phyloP scores from a whole-genome alignment of 1,140 invertebrate genomes.

The Trigoniulus corallinus region DNA sequence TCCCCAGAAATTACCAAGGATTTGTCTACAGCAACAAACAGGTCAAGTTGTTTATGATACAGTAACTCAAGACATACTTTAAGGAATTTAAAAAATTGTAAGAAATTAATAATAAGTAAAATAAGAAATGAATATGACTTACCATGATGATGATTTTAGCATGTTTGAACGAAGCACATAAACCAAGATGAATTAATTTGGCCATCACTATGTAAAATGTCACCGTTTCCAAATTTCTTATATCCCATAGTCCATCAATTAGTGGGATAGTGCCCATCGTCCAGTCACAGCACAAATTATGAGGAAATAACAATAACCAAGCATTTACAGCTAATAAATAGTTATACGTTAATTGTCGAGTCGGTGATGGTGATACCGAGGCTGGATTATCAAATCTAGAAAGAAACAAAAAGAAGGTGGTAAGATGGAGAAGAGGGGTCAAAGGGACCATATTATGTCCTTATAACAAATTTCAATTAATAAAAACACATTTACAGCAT shows the following conservation, averaged over 20 bases:
- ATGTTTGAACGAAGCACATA: slow-evolving; percentile 41
- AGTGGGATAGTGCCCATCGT: slow-evolving; percentile 93
- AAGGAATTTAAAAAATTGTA: no score
- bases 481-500: no score
- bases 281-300: slow-evolving; percentile 90
- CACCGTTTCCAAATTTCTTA: slow-evolving; percentile 68
- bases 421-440: no score
- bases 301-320: slow-evolving; percentile 76
- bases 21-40: no score
- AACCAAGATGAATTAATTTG: slow-evolving; percentile 43
- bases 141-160: slow-evolving; percentile 67
- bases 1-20: no score
- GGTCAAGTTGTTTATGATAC: no score
- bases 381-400: slow-evolving; percentile 83
- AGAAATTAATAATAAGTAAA: neutral
- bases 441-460: no score
- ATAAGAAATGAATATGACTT: slow-evolving; percentile 13
- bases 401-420: slow-evolving; percentile 12
- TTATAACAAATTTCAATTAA: no score
- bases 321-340: slow-evolving; percentile 80
- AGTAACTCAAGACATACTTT: no score
- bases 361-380: slow-evolving; percentile 53
- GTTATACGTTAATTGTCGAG: slow-evolving; percentile 79
- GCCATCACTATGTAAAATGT: slow-evolving; percentile 45
- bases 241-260: slow-evolving; percentile 57